Evolutionary conservation across 2,888 invertebrate genomes (phyloP).

Genomic region (Eupithecia vulgata): DNA sequence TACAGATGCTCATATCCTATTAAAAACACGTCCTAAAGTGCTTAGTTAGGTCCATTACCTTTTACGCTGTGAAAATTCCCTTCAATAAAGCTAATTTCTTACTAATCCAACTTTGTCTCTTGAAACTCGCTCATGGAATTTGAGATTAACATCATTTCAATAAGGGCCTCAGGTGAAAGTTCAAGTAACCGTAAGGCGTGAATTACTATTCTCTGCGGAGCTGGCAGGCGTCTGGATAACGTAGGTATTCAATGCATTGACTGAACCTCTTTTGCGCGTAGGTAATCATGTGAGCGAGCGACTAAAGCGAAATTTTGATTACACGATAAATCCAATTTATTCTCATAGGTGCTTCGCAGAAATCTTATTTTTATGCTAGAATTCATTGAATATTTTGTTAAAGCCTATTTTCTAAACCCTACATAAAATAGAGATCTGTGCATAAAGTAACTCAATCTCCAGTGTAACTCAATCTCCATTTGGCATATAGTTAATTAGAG

Average conservation of each 20-base stretch:
- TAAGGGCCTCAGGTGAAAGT: not conserved
- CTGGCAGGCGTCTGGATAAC: not conserved
- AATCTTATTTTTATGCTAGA: not conserved
- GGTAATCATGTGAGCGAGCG: constrained; percentile 61
- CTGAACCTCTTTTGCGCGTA: constrained; percentile 60
- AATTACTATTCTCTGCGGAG: not conserved
- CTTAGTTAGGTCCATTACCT: not conserved
- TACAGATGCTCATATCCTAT: not conserved
- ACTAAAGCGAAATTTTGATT: constrained; percentile 58
- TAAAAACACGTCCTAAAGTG: not conserved
- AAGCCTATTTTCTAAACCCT: not conserved
- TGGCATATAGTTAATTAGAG: no score
- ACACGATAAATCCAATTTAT: constrained; percentile 72
- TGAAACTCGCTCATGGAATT: not conserved
- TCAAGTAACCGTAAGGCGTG: not conserved
- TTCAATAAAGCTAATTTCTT: not conserved
- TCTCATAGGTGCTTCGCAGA: constrained; percentile 46
- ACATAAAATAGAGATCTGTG: no score
- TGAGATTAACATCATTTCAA: not conserved
- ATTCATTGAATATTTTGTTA: not conserved
- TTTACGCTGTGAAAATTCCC: not conserved
- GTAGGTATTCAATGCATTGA: constrained; percentile 55
- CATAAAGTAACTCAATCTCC: no score
- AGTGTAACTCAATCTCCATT: no score
- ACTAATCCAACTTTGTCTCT: not conserved